phyloP scores from a whole-genome alignment of 1,140 invertebrate genomes.

The Tyrophagus putrescentiae region DNA sequence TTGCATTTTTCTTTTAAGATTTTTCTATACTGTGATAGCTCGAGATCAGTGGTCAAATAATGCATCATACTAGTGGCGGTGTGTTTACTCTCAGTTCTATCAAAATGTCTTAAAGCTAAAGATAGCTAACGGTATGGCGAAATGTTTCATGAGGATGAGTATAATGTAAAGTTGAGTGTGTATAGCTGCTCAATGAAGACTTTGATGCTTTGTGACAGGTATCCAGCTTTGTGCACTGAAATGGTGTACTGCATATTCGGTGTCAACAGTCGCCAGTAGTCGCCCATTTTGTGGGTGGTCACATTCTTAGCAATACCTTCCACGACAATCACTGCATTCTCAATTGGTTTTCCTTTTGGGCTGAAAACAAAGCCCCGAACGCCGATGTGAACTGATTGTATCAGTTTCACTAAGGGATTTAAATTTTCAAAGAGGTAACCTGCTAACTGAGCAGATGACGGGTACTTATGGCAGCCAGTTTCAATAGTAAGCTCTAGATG shows the following conservation, averaged over 20 bases:
- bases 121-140: no score
- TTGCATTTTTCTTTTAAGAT: background rate
- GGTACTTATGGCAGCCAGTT: constrained; percentile 82
- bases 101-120: background rate
- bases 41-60: no score
- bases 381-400: constrained; percentile 49
- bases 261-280: constrained; percentile 75
- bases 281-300: constrained; percentile 51
- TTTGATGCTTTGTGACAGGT: constrained; percentile 1
- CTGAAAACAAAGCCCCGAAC: constrained; percentile 56
- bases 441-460: constrained; percentile 53
- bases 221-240: constrained; percentile 41
- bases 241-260: constrained; percentile 70
- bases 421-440: constrained; percentile 73
- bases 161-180: constrained; percentile 2
- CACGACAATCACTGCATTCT: constrained; percentile 54
- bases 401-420: constrained; percentile 61
- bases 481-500: constrained; percentile 91
- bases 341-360: constrained; percentile 46
- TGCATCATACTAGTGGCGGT: background rate
- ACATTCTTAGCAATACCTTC: constrained; percentile 52
- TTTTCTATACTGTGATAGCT: no score
- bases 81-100: background rate
- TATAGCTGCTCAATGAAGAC: background rate
- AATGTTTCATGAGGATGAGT: background rate